Evolutionary conservation across 2,888 invertebrate genomes (phyloP).

Genomic region (Xestobium rufovillosum): DNA sequence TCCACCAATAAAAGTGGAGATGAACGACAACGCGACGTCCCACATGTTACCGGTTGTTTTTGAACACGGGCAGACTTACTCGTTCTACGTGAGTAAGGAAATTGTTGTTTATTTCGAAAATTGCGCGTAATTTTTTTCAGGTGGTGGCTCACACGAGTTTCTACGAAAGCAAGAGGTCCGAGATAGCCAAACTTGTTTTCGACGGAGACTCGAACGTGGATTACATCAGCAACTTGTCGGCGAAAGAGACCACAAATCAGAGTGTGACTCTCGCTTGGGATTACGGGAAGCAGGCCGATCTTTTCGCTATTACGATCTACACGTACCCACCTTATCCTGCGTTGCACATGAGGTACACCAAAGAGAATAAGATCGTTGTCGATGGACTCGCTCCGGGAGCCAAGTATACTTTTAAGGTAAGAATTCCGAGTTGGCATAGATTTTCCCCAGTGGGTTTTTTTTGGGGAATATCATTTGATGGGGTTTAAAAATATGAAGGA

Average conservation of each 20-base stretch:
- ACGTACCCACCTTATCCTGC: slow-evolving; percentile 52
- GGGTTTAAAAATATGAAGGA: no score
- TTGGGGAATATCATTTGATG: no score
- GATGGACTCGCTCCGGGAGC: slow-evolving; percentile 42
- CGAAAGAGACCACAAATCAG: slow-evolving; percentile 45
- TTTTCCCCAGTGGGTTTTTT: no score
- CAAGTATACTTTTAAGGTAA: slow-evolving; percentile 50
- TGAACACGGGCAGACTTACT: slow-evolving; percentile 53
- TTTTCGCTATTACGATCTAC: slow-evolving; percentile 33
- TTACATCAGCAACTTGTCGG: slow-evolving; percentile 49
- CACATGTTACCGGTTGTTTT: slow-evolving; percentile 51
- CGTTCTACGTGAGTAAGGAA: slow-evolving; percentile 59
- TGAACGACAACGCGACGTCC: slow-evolving; percentile 43
- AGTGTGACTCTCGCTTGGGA: slow-evolving; percentile 55
- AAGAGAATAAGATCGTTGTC: slow-evolving; percentile 39
- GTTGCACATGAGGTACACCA: slow-evolving; percentile 42
- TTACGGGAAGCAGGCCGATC: slow-evolving; percentile 37
- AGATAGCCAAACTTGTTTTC: slow-evolving; percentile 51
- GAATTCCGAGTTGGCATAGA: no score
- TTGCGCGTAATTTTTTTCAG: slow-evolving; percentile 43
- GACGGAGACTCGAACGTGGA: slow-evolving; percentile 59
- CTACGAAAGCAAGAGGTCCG: slow-evolving; percentile 55
- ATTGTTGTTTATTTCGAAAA: no score
- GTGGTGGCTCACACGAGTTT: slow-evolving; percentile 59
- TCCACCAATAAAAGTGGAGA: slow-evolving; percentile 45